Evolutionary conservation across 2,113 vertebrate genomes (phyloP).

Genomic region (Albula goreensis): DNA sequence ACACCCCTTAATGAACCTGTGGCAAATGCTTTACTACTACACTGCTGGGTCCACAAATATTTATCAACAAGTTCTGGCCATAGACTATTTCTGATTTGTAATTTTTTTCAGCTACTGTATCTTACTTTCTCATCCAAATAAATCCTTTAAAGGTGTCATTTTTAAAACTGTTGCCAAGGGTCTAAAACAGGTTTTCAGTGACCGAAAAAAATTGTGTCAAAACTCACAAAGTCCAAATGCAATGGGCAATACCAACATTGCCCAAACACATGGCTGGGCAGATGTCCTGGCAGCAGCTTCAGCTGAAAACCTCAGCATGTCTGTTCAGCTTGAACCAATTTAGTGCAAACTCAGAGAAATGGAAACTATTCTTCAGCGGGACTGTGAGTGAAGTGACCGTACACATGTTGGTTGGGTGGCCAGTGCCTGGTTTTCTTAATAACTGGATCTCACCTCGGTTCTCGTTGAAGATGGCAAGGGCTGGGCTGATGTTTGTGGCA

Average conservation of each 20-base stretch:
- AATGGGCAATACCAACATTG: background rate
- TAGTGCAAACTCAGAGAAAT: background rate
- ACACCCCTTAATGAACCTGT: background rate
- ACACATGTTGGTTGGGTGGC: background rate
- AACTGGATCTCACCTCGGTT: conserved; percentile 77
- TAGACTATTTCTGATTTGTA: background rate
- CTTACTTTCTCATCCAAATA: background rate
- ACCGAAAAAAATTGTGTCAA: background rate
- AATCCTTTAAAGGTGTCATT: background rate
- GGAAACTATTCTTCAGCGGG: background rate
- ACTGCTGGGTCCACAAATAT: background rate
- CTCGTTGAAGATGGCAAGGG: conserved; percentile 86
- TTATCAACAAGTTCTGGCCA: background rate
- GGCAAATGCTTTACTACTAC: background rate
- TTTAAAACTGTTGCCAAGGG: background rate
- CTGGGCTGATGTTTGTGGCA: conserved; percentile 78
- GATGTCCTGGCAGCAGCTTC: too few relatives aligned
- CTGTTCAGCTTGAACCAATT: background rate
- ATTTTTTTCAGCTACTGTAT: background rate
- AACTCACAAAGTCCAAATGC: background rate
- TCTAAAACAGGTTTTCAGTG: background rate
- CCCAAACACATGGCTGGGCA: background rate
- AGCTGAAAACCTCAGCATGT: background rate
- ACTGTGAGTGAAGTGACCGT: background rate
- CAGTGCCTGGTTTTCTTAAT: background rate